Evolutionary conservation across 1,140 invertebrate genomes (phyloP), one percentile per base, ranked within the genome.

Genomic region (Danaus plexippus): DNA sequence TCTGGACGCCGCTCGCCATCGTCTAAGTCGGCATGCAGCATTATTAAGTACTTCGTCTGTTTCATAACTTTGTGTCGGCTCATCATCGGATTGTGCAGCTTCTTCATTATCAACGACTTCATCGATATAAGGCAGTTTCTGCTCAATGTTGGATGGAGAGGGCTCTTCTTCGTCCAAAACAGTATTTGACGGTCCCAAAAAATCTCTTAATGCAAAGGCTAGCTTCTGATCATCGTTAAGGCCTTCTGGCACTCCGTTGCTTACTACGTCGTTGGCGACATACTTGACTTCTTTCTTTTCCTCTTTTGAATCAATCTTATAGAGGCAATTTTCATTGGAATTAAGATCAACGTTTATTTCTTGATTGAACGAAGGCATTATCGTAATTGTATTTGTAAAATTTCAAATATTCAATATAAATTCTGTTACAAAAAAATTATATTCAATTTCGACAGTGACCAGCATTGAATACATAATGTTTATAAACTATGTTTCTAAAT

Each of bases 31-130:
- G 55, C 80, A 84, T 11, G 82, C 82, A 9, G 84, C 82, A 52
- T 85, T 87, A 59, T 84, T 87, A 12, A 87, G 61, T 45, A 83
- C 74, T 54, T 83, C 78, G 12, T 81, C 82, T 0, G 88, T 81
- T 13, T 78, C 83, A 44, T 63, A 80, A 50, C 57, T 71, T 32
- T 58, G 67, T 49, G 43, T 66, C 48, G 44, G 79, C 54, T 76
- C 80, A 63, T 80, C 80, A 12, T 84, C 82, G n/a, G 76, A 81
- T 58, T 76, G 78, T 41, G 53, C 57, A 11, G 53, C 54, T 9
- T 76, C 72, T 10, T 79, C 76, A 8, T 54, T 12, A 42, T 76
- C 77, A 10, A 69, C 55, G 22, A 66, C 69, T 41, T 85, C 84
- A 56, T 87, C 84, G 57, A 87, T 87, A 54, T 73, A 87, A 18